These are phyloP conservation scores for Choreutis nemorana DNA, from an alignment of 2,888 invertebrate species.

Conservation along the genomic window DNA sequence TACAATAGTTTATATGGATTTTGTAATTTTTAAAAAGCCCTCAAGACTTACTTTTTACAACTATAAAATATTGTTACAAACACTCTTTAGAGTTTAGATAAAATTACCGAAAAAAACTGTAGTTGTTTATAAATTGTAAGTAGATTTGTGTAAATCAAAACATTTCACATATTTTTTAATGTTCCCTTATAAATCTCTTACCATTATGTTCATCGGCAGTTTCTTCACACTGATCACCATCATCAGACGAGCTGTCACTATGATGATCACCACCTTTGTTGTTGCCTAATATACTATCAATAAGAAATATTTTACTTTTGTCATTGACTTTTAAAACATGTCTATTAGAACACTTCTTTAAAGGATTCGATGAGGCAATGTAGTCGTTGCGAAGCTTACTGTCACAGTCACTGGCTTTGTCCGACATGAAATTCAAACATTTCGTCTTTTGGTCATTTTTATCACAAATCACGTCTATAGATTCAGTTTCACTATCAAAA, in stretches of 20 bases:
- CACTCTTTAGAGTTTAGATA: no score
- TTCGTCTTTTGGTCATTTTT: constrained; percentile 32
- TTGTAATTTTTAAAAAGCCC: no score
- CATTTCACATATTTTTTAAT: no score
- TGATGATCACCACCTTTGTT: constrained; percentile 24
- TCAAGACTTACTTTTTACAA: no score
- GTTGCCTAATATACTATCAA: constrained; percentile 63
- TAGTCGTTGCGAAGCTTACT: constrained; percentile 17
- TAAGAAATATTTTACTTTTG: constrained; percentile 62
- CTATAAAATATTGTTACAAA: no score
- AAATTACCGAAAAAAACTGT: no score
- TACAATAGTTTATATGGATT: no score
- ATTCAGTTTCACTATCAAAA: constrained; percentile 56
- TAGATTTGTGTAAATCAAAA: no score
- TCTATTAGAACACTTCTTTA: constrained; percentile 20
- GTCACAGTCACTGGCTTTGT: constrained; percentile 25
- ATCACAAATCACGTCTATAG: constrained; percentile 55
- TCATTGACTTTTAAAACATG: constrained; percentile 24
- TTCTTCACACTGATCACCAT: constrained; percentile 34
- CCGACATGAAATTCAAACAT: constrained; percentile 27
- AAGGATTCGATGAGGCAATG: constrained; percentile 22
- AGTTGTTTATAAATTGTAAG: no score
- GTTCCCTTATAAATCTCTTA: no score
- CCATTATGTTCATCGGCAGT: constrained; percentile 53
- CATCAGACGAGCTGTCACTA: constrained; percentile 19